Evolutionary conservation across 1,140 invertebrate genomes (phyloP), one percentile per base, ranked within the genome.

Genomic region (Forficula auricularia): DNA sequence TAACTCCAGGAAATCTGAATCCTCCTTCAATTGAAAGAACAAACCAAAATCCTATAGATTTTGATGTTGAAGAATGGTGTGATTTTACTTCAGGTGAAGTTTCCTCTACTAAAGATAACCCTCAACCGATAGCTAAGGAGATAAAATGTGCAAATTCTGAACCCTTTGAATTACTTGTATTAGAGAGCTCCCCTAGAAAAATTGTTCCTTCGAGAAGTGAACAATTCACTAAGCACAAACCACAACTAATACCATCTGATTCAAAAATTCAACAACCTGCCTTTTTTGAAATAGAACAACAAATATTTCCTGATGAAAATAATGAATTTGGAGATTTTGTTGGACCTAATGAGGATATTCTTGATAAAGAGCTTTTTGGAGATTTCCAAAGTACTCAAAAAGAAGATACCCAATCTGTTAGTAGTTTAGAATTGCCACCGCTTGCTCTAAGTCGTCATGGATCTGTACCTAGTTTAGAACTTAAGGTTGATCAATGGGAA

Each of bases 381-480:
- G 10, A 27, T 27, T 27, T 27, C 22, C 22, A 27, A 27, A 27
- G 18, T 36, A 13, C 14, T 13, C 30, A 43, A 10, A 33, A 40
- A 20, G 22, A 13, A 48, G 62, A 65, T 54, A 51, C 52, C 36
- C 51, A 61, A 46, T 64, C 58, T 34, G 52, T 63, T 22, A 62
- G 59, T 50, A 64, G 59, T 52, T 54, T 62, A 55, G 55, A 67
- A 47, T 50, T 63, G 38, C 44, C 52, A 38, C 34, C 52, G 6
- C 55, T 54, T 47, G 50, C 54, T 48, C 54, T 66, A 46, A 60
- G 60, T 52, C 49, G 63, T 44, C 65, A 64, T 46, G 60, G 59
- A 45, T 68, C 65, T 39, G 59, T 68, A 43, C 62, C 60, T 38
- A 68, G 65, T 49, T 57, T 68, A 45, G 64, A 68, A 57, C 55